Evolutionary conservation across 2,888 invertebrate genomes (phyloP), one percentile per base, ranked within the genome.

Genomic region (Philonicus albiceps): DNA sequence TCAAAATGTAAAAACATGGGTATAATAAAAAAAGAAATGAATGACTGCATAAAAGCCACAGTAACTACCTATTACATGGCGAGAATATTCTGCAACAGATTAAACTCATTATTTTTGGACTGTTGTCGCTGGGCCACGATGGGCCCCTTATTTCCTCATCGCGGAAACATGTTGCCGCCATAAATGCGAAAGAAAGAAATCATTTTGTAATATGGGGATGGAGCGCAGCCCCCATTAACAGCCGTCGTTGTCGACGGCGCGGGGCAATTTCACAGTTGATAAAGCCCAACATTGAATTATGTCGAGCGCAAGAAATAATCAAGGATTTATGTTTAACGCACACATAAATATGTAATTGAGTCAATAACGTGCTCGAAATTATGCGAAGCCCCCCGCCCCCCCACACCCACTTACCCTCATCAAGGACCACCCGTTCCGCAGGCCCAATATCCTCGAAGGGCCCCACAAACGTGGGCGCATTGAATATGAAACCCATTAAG

Each of bases 291-390:
- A 64, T 83, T 83, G 83, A 83, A 83, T 64, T 64, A 83, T 37
- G 34, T 72, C 55, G 34, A 37, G 64, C 37, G n/a, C 64, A 72
- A 83, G 72, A 72, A 83, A 64, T 83, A 83, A 83, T 83, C 83
- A 83, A 83, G 11, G 37, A 83, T 83, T 83, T 83, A 83, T 83
- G 55, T 53, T 49, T 19, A 53, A 76, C 76, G 80, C 83, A 64
- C 55, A 83, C 83, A 83, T 83, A 83, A 83, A 83, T 83, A 34
- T 64, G 83, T 83, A 83, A 83, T 64, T 83, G 64, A 83, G 83
- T 83, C 64, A 83, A 83, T 83, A 83, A 72, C 37, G 37, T 30
- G 40, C 19, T 27, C 27, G 43, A 78, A 78, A 43, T 78, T 37
- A 37, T 78, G 43, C 43, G 49, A 0, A 19, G 49, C 16, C 19